Evolutionary conservation across 23 tunicate species (phyloP).

Genomic region (Botrylloides violaceus): DNA sequence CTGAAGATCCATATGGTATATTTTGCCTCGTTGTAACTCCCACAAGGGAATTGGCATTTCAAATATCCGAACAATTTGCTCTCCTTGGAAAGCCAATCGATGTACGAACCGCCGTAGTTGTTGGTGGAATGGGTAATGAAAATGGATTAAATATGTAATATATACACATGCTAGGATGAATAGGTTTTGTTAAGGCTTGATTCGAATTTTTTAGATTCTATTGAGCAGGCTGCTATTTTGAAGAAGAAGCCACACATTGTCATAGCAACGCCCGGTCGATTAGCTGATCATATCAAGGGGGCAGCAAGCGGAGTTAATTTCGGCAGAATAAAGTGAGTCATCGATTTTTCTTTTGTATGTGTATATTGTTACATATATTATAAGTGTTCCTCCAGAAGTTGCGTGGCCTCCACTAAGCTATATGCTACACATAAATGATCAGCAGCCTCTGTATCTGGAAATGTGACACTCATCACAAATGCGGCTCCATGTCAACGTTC

Average conservation of each 20-base stretch:
- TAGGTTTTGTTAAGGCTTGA: background rate
- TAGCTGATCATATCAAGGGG: constrained; percentile 77
- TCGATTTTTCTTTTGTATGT: too few species aligned
- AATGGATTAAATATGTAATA: too few species aligned
- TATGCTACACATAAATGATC: too few species aligned
- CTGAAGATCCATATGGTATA: constrained; percentile 97
- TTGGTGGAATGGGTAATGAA: constrained; percentile 98
- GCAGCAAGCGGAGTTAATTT: constrained; percentile 41
- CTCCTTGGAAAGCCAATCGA: constrained; percentile 87
- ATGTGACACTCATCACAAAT: too few species aligned
- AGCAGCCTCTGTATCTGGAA: too few species aligned
- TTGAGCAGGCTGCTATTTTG: constrained; percentile 45
- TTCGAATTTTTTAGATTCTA: constrained; percentile 1
- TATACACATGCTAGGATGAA: too few species aligned
- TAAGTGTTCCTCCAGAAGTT: too few species aligned
- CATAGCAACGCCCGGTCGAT: constrained; percentile 93
- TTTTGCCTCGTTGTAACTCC: constrained; percentile 92
- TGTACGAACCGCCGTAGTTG: constrained; percentile 54
- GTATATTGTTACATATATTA: too few species aligned
- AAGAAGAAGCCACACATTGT: constrained; percentile 83
- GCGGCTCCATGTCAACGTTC: too few species aligned
- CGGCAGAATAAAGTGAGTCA: constrained; percentile 54
- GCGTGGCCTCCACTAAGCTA: too few species aligned
- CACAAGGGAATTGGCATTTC: constrained; percentile 94
- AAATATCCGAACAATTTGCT: constrained; percentile 91